Percentiles rank a stretch among this genome's conserved stretches.
These are phyloP conservation scores for Scaptomyza tumidula DNA, from an alignment of 2,888 invertebrate species.

Conservation along the genomic window DNA sequence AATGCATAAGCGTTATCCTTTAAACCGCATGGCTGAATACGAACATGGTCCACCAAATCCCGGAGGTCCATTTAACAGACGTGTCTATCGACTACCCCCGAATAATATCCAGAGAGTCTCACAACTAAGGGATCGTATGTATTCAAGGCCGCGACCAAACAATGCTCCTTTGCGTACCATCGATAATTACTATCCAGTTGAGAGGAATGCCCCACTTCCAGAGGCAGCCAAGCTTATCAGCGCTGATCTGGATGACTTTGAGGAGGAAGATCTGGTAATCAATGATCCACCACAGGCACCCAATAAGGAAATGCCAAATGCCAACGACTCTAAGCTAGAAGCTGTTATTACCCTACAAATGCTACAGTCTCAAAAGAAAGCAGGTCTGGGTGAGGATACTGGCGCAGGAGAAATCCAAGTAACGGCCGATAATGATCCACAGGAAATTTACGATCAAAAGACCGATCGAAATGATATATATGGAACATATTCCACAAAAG, in stretches of 20 bases:
- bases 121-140: constrained; percentile 65
- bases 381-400: constrained; percentile 77
- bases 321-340: constrained; percentile 83
- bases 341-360: constrained; percentile 89
- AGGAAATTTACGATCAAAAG: constrained; percentile 39
- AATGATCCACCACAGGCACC: constrained; percentile 85
- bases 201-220: constrained; percentile 69
- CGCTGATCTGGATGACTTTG: constrained; percentile 73
- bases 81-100: constrained; percentile 81
- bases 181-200: constrained; percentile 75
- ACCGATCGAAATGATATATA: constrained; percentile 70
- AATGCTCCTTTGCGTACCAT: constrained; percentile 47
- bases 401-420: constrained; percentile 78
- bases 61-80: constrained; percentile 76
- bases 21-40: constrained; percentile 80
- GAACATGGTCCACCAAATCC: constrained; percentile 72
- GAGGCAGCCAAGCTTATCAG: constrained; percentile 63
- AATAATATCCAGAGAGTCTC: constrained; percentile 53
- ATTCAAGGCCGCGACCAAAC: constrained; percentile 64
- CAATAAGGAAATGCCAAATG: constrained; percentile 70
- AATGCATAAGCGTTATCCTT: constrained; percentile 75
- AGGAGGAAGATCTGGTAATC: constrained; percentile 84
- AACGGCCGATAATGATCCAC: constrained; percentile 61
- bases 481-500: constrained; percentile 72
- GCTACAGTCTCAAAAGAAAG: constrained; percentile 87